Conservation (phyloP, 92 coral and sea anemone species). For the Paramuricea clavata region DNA sequence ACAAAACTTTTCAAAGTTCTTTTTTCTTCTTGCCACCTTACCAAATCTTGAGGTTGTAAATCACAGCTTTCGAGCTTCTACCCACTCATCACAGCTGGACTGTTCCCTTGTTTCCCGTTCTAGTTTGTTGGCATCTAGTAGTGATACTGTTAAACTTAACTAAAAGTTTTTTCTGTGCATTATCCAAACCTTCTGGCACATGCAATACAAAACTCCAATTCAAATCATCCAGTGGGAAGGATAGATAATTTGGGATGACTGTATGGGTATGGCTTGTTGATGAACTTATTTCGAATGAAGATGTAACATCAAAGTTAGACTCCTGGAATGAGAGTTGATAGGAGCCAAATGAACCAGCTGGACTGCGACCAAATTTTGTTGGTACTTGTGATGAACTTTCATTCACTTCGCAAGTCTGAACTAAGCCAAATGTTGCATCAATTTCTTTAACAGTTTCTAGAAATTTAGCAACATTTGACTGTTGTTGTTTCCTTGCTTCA, state of each 20-base stretch:
- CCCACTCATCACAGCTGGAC: slow-evolving; percentile 44
- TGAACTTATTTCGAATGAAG: slow-evolving; percentile 19
- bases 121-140: slow-evolving; percentile 37
- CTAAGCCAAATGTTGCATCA: slow-evolving; percentile 61
- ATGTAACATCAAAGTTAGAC: slow-evolving; percentile 51
- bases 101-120: slow-evolving; percentile 60
- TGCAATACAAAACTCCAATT: slow-evolving; percentile 34
- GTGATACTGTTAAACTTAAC: slow-evolving; percentile 13
- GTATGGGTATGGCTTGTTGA: neutral
- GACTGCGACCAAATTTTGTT: slow-evolving; percentile 71
- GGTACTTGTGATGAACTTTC: slow-evolving; percentile 36
- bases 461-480: slow-evolving; percentile 55
- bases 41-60: slow-evolving; percentile 68
- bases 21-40: slow-evolving; percentile 49
- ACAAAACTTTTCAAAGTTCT: slow-evolving; percentile 64
- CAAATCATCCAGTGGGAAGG: slow-evolving; percentile 55
- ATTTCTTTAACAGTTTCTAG: slow-evolving; percentile 39
- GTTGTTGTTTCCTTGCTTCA: slow-evolving; percentile 57
- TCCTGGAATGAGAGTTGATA: slow-evolving; percentile 56
- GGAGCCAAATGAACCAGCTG: slow-evolving; percentile 75
- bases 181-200: slow-evolving; percentile 50
- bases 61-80: slow-evolving; percentile 48
- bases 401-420: slow-evolving; percentile 59
- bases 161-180: slow-evolving; percentile 38
- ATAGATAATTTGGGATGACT: slow-evolving; percentile 36